Base-by-base conservation (phyloP, 2,888 invertebrate genomes). In the Lepidochrysops patricia region DNA sequence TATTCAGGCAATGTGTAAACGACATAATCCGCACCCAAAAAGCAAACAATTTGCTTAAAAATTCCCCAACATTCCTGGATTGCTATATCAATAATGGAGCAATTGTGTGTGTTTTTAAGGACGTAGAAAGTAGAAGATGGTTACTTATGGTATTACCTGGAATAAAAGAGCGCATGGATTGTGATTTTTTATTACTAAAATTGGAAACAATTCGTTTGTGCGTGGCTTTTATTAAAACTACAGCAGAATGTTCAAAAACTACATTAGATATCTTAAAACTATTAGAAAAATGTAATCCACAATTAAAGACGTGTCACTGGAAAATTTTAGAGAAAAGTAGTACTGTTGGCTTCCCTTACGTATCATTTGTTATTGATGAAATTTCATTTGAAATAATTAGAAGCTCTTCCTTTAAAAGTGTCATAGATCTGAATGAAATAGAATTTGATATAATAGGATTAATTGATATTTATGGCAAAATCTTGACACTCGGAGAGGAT, bases 41-140 rank as follows among this genome's bases (percentile, higher is more conserved):
- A 0, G 83, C 86, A 65, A 76, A 75, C 0, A 80, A 83, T 1
- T 68, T 87, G 1, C 61, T 88, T 1, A 80, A 79, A 57, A 79
- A 73, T 19, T 72, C 74, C 0, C 87, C 87, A 0, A 67, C 75
- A 0, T 87, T 88, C 63, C 60, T 82, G 48, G 88, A 88, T 67
- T 87, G 84, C 60, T 88, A 87, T 60, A 61, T 88, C 15, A 86
- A 83, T 61, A 74, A 82, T 60, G 88, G 86, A 34, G 85, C 86
- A 0, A 76, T 88, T 19, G 82, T 87, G 1, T 86, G 84, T 64
- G 75, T 88, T 43, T 88, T 87, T 62, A 86, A 82, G 60, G 82
- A 88, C 66, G 34, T 67, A 0, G 80, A 81, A 0, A 84, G 82
- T 2, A 79, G 82, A 63, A 77, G 87, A 68, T 88, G 87, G 87